Percentiles rank a stretch among this genome's conserved stretches.
Evolutionary conservation across 2,888 invertebrate species (phyloP).

Genomic region (Orchesella flavescens): DNA sequence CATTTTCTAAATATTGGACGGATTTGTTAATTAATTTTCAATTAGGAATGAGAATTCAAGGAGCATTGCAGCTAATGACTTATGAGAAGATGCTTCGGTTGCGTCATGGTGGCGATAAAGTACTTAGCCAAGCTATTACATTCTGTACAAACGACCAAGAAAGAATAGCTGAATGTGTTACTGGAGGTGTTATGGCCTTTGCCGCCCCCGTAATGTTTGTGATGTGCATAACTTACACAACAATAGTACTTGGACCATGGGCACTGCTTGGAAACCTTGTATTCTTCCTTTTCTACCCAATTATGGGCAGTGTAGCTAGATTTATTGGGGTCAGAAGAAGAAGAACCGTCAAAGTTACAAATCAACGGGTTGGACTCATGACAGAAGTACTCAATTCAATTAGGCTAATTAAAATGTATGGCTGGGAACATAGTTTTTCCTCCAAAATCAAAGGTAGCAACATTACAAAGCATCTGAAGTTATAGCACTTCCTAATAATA

Average conservation of each 20-base stretch:
- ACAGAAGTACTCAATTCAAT: conserved; percentile 77
- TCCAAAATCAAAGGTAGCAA: conserved; percentile 73
- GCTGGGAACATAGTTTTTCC: conserved; percentile 77
- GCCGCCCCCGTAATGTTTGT: conserved; percentile 74
- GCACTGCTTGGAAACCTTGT: conserved; percentile 74
- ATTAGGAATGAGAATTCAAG: conserved; percentile 72
- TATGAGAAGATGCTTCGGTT: conserved; percentile 74
- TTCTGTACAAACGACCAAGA: conserved; percentile 75
- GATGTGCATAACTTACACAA: conserved; percentile 74
- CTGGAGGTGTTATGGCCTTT: conserved; percentile 73
- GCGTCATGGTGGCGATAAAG: conserved; percentile 74
- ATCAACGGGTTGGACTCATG: conserved; percentile 75
- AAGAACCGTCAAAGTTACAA: conserved; percentile 73
- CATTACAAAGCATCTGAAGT: too few species aligned
- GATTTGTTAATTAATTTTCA: neutral
- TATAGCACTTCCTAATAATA: neutral
- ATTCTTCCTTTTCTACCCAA: conserved; percentile 74
- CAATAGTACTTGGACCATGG: conserved; percentile 75
- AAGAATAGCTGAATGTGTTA: conserved; percentile 74
- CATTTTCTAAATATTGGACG: neutral
- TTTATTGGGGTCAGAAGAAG: conserved; percentile 73
- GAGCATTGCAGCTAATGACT: conserved; percentile 73
- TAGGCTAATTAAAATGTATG: conserved; percentile 78
- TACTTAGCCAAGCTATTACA: conserved; percentile 74
- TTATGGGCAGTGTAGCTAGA: conserved; percentile 74